Evolutionary conservation across 2,113 vertebrate genomes (phyloP).

Genomic region (Axis porcinus): DNA sequence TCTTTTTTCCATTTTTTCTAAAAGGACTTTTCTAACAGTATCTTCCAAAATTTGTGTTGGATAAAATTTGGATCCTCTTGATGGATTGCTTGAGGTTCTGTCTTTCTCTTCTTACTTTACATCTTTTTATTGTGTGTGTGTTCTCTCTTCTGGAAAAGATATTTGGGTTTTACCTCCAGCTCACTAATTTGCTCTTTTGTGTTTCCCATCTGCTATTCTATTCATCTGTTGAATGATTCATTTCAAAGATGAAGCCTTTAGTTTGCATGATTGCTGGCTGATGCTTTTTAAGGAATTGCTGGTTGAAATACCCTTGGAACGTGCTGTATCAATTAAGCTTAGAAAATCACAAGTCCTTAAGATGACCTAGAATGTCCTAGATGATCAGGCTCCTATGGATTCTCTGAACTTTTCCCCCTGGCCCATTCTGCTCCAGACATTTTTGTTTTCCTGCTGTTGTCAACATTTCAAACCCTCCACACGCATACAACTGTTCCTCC

Average conservation of each 20-base stretch:
- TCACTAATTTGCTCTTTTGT: slow-evolving; percentile 8
- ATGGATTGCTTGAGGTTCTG: neutral
- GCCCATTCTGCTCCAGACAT: neutral
- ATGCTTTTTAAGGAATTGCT: slow-evolving; percentile 2
- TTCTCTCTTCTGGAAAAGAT: neutral
- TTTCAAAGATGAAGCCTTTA: slow-evolving; percentile 6
- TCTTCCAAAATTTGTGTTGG: neutral
- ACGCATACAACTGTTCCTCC: neutral
- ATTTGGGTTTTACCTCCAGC: neutral
- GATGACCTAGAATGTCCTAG: neutral
- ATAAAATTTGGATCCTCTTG: neutral
- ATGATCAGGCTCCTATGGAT: neutral
- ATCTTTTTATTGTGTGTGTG: neutral
- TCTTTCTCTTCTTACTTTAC: neutral
- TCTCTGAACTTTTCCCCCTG: neutral
- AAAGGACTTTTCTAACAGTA: neutral
- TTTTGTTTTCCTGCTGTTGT: neutral
- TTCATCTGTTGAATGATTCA: neutral
- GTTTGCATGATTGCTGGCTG: neutral
- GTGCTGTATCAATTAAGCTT: neutral
- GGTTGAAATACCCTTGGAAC: neutral
- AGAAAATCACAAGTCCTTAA: neutral
- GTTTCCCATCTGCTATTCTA: neutral
- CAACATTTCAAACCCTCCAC: neutral
- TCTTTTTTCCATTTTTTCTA: neutral